Conservation (phyloP, 2,797 vertebrate genomes). For the Alexandromys oeconomus region DNA sequence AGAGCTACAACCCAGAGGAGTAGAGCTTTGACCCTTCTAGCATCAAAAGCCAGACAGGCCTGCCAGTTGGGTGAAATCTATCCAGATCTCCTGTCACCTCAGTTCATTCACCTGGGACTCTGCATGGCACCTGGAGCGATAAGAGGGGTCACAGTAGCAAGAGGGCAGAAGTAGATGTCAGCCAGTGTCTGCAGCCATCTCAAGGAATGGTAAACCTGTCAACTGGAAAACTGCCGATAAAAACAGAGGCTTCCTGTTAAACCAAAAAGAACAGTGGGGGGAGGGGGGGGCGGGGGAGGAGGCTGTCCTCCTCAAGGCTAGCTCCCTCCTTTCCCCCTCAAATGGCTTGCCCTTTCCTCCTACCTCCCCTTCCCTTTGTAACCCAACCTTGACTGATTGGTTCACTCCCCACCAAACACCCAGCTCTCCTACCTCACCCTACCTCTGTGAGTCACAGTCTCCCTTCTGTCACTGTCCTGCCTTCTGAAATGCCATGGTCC, state of each 20-base stretch:
- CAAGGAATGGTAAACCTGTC: background rate
- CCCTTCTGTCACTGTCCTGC: background rate
- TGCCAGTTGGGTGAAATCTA: background rate
- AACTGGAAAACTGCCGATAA: background rate
- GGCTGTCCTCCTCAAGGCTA: no score
- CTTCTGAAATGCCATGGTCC: background rate
- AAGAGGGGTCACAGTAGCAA: background rate
- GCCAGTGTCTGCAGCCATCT: conserved; percentile 1
- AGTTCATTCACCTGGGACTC: background rate
- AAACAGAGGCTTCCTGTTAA: background rate
- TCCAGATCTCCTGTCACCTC: background rate
- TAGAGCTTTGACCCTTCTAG: background rate
- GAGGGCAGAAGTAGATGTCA: background rate
- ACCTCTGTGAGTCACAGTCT: background rate
- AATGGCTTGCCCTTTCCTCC: background rate
- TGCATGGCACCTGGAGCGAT: background rate
- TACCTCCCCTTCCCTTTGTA: background rate
- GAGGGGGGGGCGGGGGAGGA: rapidly evolving
- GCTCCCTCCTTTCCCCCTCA: background rate
- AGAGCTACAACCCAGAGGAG: background rate
- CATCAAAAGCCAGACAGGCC: background rate
- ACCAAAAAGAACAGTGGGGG: background rate
- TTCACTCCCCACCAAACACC: background rate
- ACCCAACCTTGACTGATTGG: background rate
- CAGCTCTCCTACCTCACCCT: background rate